Evolutionary conservation across 2,888 invertebrate genomes (phyloP).

Genomic region (Carabus problematicus): DNA sequence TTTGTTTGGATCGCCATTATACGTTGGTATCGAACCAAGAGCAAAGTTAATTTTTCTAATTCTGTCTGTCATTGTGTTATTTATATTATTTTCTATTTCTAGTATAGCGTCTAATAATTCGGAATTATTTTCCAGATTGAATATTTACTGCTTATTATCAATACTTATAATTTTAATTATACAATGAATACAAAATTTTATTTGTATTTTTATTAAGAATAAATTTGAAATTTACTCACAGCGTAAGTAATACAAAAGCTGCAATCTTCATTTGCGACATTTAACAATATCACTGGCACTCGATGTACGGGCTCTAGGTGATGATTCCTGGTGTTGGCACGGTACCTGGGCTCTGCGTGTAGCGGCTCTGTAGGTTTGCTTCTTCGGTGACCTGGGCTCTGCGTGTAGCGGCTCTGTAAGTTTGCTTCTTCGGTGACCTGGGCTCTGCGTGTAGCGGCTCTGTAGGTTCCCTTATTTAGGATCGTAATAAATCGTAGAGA

Average conservation of each 20-base stretch:
- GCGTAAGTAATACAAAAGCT: too few relatives aligned
- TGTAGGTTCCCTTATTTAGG: too few relatives aligned
- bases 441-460: conserved; percentile 19
- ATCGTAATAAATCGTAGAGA: too few relatives aligned
- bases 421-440: neutral
- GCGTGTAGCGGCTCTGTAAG: conserved; percentile 19
- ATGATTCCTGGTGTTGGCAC: conserved; percentile 1
- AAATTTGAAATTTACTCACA: conserved; percentile 5
- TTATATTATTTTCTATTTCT: conserved; percentile 14
- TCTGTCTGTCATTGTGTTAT: neutral
- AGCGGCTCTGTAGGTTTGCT: neutral
- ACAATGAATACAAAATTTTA: neutral
- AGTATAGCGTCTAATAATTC: neutral
- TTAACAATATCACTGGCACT: conserved; percentile 4
- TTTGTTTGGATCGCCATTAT: conserved; percentile 1
- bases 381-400: neutral
- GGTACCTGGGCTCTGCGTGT: neutral
- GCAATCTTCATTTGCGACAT: neutral
- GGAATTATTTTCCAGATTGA: neutral
- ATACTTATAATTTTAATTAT: neutral
- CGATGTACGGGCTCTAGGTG: neutral
- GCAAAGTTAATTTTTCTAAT: neutral
- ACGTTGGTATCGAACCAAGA: neutral
- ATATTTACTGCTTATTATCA: neutral
- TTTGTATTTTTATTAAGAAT: too few relatives aligned